Evolutionary conservation across 2,113 vertebrate species (phyloP).

Genomic region (Tetrao urogallus): DNA sequence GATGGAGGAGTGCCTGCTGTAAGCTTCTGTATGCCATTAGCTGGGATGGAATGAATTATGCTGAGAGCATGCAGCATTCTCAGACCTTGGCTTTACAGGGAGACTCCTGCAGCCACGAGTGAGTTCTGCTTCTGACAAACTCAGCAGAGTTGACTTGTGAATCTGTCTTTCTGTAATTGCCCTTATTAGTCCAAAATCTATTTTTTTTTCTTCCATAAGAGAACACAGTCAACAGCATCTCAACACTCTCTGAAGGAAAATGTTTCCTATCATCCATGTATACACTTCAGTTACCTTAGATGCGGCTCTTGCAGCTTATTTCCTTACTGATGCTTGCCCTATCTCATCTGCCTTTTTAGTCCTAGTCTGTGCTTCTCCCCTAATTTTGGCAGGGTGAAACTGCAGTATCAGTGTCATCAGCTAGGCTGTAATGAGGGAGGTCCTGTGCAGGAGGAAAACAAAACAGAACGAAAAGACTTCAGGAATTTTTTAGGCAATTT

Average conservation of each 20-base stretch:
- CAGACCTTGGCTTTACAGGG: background rate
- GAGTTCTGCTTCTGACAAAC: background rate
- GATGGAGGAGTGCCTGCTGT: background rate
- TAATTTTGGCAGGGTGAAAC: background rate
- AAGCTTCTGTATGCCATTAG: rapidly evolving
- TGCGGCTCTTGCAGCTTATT: background rate
- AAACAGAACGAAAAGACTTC: background rate
- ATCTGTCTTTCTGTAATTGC: background rate
- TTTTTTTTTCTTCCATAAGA: background rate
- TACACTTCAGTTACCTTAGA: background rate
- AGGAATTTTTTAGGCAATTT: background rate
- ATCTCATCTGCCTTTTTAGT: background rate
- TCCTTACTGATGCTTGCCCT: background rate
- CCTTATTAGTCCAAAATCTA: background rate
- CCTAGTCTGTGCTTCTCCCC: background rate
- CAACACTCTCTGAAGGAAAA: background rate
- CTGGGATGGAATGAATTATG: background rate
- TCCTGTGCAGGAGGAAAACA: rapidly evolving
- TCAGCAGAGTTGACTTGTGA: background rate
- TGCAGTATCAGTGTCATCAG: background rate
- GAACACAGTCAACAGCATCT: background rate
- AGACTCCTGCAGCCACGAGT: background rate
- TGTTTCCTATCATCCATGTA: background rate
- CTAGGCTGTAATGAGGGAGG: background rate
- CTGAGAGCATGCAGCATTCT: background rate